Percentiles rank a stretch among this genome's conserved stretches.
Evolutionary conservation across 2,888 invertebrate species (phyloP).

Genomic region (Podabrus alpinus): DNA sequence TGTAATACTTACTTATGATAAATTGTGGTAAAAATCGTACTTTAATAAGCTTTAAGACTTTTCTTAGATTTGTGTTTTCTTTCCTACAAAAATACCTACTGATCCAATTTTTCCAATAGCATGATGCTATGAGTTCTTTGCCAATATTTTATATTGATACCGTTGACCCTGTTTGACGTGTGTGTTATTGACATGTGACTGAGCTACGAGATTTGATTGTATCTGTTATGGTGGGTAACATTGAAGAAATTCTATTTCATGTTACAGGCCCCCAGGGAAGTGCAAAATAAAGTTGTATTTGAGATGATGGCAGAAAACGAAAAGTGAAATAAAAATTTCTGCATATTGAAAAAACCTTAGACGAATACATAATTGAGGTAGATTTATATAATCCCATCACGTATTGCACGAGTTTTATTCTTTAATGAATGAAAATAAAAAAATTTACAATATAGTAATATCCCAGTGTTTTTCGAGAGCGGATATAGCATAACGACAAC

Average conservation of each 20-base stretch:
- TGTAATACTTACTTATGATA: background rate
- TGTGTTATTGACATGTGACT: constrained; percentile 46
- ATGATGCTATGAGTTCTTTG: constrained; percentile 5
- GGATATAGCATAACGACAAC: background rate
- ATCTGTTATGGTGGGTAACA: constrained; percentile 42
- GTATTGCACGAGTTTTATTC: background rate
- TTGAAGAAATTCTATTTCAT: constrained; percentile 45
- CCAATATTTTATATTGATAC: constrained; percentile 33
- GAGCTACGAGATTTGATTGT: constrained; percentile 43
- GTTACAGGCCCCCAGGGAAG: constrained; percentile 43
- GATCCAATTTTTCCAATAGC: constrained; percentile 21
- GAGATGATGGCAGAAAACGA: constrained; percentile 33
- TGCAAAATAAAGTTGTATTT: constrained; percentile 31
- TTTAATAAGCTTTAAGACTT: background rate
- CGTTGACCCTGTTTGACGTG: constrained; percentile 41
- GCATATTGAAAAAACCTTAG: constrained; percentile 18
- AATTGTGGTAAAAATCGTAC: background rate
- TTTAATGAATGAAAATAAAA: background rate
- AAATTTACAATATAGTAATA: background rate
- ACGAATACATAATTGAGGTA: background rate
- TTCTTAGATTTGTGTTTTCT: constrained; percentile 8
- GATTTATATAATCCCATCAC: background rate
- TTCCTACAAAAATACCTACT: constrained; percentile 20
- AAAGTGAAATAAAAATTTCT: constrained; percentile 26
- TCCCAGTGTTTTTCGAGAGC: background rate